phyloP scores from a whole-genome alignment of 1,140 invertebrate species.

The Leptinotarsa lineolata region DNA sequence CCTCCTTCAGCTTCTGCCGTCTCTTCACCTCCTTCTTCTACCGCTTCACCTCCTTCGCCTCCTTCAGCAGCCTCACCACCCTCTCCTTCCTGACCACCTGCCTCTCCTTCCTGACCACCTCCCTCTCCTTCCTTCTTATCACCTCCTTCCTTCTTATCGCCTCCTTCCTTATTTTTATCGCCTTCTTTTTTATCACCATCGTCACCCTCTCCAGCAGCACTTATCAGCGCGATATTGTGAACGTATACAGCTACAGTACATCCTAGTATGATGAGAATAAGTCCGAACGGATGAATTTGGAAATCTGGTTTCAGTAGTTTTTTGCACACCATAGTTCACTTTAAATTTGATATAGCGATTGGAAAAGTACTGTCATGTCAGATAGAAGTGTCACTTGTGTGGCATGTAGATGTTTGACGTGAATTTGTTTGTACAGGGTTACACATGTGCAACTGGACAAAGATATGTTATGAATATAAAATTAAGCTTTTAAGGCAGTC shows the following conservation, averaged over 20 bases:
- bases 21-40: too few species aligned
- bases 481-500: too few species aligned
- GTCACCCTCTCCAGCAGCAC: background rate
- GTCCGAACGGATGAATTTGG: background rate
- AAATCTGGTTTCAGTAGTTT: background rate
- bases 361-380: too few species aligned
- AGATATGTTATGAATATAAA: too few species aligned
- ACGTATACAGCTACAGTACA: background rate
- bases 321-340: constrained; percentile 7
- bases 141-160: background rate
- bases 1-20: background rate
- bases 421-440: too few species aligned
- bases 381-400: too few species aligned
- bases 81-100: background rate
- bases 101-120: background rate
- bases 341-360: background rate
- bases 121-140: background rate
- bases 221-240: background rate
- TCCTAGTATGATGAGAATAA: constrained; percentile 1
- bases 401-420: too few species aligned
- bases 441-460: too few species aligned
- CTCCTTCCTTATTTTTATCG: background rate
- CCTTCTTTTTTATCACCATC: background rate
- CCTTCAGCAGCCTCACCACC: background rate
- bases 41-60: background rate